These are phyloP conservation scores for Morinoia aosen DNA, from an alignment of 2,888 invertebrate genomes.

Conservation along the genomic window DNA sequence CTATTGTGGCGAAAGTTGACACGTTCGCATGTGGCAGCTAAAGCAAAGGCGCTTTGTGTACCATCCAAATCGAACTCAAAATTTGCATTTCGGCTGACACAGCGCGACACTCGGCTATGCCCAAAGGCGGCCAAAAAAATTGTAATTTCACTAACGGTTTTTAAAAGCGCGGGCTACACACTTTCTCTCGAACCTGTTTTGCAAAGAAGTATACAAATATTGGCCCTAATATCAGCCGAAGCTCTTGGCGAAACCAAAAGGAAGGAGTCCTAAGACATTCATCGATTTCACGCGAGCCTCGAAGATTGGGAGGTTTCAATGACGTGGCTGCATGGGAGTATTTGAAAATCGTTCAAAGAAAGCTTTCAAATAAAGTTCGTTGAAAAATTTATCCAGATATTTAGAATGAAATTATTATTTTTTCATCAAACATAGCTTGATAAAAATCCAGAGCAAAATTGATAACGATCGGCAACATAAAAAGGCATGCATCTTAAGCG, in stretches of 20 bases:
- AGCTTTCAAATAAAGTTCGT: neutral
- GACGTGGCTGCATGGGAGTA: neutral
- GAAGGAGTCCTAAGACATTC: neutral
- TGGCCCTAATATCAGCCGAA: neutral
- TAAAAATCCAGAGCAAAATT: neutral
- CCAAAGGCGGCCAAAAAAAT: neutral
- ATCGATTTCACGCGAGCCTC: neutral
- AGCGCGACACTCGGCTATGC: neutral
- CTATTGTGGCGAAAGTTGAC: neutral
- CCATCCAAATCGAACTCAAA: neutral
- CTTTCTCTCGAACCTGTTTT: conserved; percentile 13
- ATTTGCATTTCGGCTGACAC: neutral
- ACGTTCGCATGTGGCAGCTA: neutral
- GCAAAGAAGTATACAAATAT: neutral
- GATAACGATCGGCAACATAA: neutral
- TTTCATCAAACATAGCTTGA: neutral
- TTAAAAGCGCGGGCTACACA: neutral
- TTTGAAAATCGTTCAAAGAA: neutral
- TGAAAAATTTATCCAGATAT: neutral
- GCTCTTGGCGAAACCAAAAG: neutral
- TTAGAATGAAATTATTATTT: neutral
- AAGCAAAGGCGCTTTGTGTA: neutral
- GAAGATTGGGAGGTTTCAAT: neutral
- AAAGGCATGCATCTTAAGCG: neutral
- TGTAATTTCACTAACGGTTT: neutral